Base-by-base conservation (phyloP, 2,797 vertebrate species). In the Manis pentadactyla region DNA sequence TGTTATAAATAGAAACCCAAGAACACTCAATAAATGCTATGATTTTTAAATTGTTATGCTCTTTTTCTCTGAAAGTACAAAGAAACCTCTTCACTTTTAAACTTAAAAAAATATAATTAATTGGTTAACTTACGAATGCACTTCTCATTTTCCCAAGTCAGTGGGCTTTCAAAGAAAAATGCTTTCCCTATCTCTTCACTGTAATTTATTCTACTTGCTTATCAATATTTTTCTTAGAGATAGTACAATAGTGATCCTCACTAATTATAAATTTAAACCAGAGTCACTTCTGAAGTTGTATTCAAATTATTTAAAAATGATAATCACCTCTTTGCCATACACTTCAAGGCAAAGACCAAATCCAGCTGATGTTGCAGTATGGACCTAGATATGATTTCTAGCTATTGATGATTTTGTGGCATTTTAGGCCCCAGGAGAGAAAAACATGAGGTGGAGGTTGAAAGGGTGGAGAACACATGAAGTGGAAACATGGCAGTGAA, bases 281-380 rank as follows among this genome's bases (percentile, higher is more conserved):
- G 25, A 39, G 29, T 93, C 71, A 87, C 42, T 81, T 69, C 46
- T 53, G 88, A 95, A 93, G 82, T 69, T 85, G 63, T 68, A 90
- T 73, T 90, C 23, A 77, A 69, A 90, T 89, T 83, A 83, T 49
- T 78, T 84, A 29, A 98, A 88, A 98, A 96, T 13, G 34, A 97
- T n/a, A 98, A 34, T 57, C 87, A 94, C 46, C 94, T 39, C 95
- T 81, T 13, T 66, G 61, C 15, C 90, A 81, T 89, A 27, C 31
- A 96, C 87, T 97, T 97, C 82, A 77, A 85, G 25, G 61, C 53
- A 95, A 78, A 74, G 66, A 74, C 18, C 96, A 91, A 64, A 82
- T 85, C 84, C 10, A 87, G 59, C 29, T 83, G 53, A 92, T 51
- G 89, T 0, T 64, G 27, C 46, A 90, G 90, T n/a, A 21, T 64